These are phyloP conservation scores for Polydrusus cervinus DNA, from an alignment of 2,888 invertebrate genomes.

Conservation along the genomic window DNA sequence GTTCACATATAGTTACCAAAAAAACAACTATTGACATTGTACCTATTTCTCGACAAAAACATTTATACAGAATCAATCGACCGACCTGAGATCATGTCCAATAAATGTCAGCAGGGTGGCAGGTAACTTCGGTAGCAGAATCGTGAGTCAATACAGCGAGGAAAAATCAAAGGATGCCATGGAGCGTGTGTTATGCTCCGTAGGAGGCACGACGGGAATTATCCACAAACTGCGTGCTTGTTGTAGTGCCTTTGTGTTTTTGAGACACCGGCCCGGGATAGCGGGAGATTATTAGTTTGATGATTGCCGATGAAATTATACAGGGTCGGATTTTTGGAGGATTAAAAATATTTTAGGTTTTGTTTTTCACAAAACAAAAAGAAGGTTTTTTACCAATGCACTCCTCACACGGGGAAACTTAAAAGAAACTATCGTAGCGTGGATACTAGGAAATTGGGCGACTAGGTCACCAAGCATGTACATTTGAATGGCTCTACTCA, in stretches of 20 bases:
- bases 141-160: constrained; percentile 41
- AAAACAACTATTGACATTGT: too few species aligned
- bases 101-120: constrained; percentile 48
- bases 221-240: constrained; percentile 34
- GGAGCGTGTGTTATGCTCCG: constrained; percentile 40
- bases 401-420: too few species aligned
- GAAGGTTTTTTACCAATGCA: too few species aligned
- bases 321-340: constrained; percentile 7
- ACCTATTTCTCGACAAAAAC: constrained; percentile 1
- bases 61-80: constrained; percentile 47
- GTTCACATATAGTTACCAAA: background rate
- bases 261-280: constrained; percentile 33
- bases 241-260: constrained; percentile 37
- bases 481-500: too few species aligned
- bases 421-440: too few species aligned
- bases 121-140: constrained; percentile 44
- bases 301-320: constrained; percentile 12
- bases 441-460: too few species aligned
- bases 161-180: constrained; percentile 43
- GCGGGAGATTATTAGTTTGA: constrained; percentile 39
- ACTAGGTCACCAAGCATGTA: too few species aligned
- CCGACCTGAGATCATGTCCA: constrained; percentile 46
- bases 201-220: constrained; percentile 47
- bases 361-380: too few species aligned
- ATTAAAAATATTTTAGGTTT: background rate